Percentiles rank a stretch among this genome's conserved stretches.
phyloP scores from a whole-genome alignment of 2,113 vertebrate genomes.

The Zosterops lateralis region DNA sequence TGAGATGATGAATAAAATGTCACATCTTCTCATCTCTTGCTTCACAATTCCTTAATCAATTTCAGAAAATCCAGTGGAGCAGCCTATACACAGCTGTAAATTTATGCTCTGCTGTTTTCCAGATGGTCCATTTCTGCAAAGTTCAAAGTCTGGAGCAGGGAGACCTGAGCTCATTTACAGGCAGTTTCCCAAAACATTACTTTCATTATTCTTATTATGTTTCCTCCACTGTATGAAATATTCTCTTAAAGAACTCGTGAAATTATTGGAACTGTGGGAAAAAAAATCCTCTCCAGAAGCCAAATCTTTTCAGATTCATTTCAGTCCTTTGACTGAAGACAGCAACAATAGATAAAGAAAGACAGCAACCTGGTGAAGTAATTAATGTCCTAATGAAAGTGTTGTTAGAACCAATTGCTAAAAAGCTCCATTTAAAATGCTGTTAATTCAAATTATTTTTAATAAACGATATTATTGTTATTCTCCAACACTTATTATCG shows the following conservation, averaged over 20 bases:
- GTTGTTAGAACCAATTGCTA: neutral
- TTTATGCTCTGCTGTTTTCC: neutral
- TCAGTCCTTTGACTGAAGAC: neutral
- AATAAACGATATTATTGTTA: neutral
- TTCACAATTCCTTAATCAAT: neutral
- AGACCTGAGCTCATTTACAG: neutral
- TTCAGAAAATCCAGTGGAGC: neutral
- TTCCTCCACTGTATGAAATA: neutral
- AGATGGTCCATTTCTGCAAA: neutral
- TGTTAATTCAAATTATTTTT: neutral
- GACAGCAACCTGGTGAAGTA: neutral
- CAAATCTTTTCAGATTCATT: neutral
- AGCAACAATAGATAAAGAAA: neutral
- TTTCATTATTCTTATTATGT: neutral
- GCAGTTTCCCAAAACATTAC: neutral
- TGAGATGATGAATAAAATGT: neutral
- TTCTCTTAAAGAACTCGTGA: neutral
- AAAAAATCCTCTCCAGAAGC: neutral
- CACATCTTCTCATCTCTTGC: neutral
- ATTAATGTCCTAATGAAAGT: neutral
- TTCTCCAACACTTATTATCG: neutral
- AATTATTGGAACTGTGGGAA: neutral
- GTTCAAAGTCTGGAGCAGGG: neutral
- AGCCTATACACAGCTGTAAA: neutral
- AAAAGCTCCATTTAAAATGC: neutral